phyloP scores from a whole-genome alignment of 2,797 vertebrate genomes.

The Anableps anableps region DNA sequence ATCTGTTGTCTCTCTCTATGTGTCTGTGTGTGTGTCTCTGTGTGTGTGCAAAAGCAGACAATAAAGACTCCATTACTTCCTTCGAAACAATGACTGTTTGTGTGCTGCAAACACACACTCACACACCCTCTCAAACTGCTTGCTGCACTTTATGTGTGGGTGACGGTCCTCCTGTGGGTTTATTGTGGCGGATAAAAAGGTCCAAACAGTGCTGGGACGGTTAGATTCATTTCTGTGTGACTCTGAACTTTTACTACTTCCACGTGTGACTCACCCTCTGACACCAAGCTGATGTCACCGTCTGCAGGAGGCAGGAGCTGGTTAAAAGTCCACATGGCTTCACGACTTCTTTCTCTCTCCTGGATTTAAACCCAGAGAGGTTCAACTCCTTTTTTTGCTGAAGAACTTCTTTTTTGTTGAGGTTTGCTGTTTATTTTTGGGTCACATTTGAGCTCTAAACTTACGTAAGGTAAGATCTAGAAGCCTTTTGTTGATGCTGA shows the following conservation, averaged over 20 bases:
- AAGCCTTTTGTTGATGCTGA: neutral
- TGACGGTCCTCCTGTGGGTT: neutral
- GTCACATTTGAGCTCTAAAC: slow-evolving; percentile 1
- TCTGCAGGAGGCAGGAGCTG: neutral
- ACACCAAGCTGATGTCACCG: slow-evolving; percentile 54
- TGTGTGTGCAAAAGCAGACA: slow-evolving; percentile 25
- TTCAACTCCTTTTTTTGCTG: neutral
- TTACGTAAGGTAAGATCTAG: slow-evolving; percentile 40
- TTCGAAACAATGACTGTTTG: slow-evolving; percentile 36
- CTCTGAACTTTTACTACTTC: slow-evolving; percentile 31
- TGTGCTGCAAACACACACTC: slow-evolving; percentile 17
- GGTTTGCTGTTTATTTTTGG: neutral
- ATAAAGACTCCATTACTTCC: slow-evolving; percentile 36
- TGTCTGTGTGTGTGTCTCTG: slow-evolving; percentile 27
- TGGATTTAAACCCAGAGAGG: neutral
- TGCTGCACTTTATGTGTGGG: neutral
- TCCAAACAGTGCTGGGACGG: slow-evolving; percentile 6
- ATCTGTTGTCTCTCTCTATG: slow-evolving; percentile 4
- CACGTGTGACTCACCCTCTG: slow-evolving; percentile 63
- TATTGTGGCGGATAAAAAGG: neutral
- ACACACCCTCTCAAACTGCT: neutral
- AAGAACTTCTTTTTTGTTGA: neutral
- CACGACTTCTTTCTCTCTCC: neutral
- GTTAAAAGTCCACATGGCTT: slow-evolving; percentile 28
- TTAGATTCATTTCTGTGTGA: slow-evolving; percentile 7